Conservation (phyloP, 1,140 invertebrate genomes). For the Dendrolimus kikuchii region DNA sequence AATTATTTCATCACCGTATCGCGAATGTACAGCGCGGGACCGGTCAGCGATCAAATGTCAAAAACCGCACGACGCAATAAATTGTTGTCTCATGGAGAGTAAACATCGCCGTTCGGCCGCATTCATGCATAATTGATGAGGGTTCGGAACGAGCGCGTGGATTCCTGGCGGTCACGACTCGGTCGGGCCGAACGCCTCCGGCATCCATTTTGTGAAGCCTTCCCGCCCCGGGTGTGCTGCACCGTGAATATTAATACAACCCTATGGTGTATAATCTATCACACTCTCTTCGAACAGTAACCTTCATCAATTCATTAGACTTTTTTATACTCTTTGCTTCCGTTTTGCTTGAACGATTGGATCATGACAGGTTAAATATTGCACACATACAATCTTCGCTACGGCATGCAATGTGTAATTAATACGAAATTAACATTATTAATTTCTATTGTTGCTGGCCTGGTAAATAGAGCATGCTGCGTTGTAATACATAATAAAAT, state of each 20-base stretch:
- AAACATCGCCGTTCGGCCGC: conserved; percentile 64
- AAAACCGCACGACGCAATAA: conserved; percentile 68
- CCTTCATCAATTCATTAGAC: conserved; percentile 25
- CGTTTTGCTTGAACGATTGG: conserved; percentile 26
- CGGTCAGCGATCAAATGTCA: conserved; percentile 56
- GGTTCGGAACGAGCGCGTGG: conserved; percentile 53
- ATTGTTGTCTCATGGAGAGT: conserved; percentile 67
- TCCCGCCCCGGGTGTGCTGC: conserved; percentile 36
- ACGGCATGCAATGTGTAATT: conserved; percentile 43
- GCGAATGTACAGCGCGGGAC: conserved; percentile 17
- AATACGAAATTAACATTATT: conserved; percentile 57
- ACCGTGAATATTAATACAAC: conserved; percentile 56
- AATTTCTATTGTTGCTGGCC: conserved; percentile 57
- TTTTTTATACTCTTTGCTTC: conserved; percentile 22
- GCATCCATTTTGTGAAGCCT: conserved; percentile 64
- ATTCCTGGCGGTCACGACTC: conserved; percentile 66
- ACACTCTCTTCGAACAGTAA: conserved; percentile 19
- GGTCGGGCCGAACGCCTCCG: conserved; percentile 41
- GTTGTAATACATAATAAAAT: conserved; percentile 56
- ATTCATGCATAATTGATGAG: conserved; percentile 71
- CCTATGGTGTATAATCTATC: conserved; percentile 32
- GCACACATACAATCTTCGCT: conserved; percentile 25
- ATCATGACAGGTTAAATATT: conserved; percentile 33
- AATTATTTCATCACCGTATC: conserved; percentile 34
- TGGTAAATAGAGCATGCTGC: conserved; percentile 58